Percentiles rank a stretch among this genome's conserved stretches.
These are phyloP conservation scores for Telenomus remus DNA, from an alignment of 1,140 invertebrate genomes.

Conservation along the genomic window DNA sequence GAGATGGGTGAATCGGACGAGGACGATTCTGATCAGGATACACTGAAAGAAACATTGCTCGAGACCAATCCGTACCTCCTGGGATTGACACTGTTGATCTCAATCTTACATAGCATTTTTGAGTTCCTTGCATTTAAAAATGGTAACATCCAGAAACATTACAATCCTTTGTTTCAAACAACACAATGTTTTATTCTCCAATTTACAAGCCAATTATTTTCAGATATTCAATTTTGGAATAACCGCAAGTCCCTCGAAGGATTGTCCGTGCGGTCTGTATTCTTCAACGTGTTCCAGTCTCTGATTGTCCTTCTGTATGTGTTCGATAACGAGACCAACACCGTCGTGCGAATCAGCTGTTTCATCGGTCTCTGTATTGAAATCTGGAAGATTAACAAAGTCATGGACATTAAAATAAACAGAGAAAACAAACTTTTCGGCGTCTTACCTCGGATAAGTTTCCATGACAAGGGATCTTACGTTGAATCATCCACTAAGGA, in stretches of 20 bases:
- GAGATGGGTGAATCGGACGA: slow-evolving; percentile 75
- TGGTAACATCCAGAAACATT: slow-evolving; percentile 76
- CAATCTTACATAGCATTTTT: slow-evolving; percentile 97
- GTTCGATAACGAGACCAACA: slow-evolving; percentile 98
- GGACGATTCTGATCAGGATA: slow-evolving; percentile 96
- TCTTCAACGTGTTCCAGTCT: slow-evolving; percentile 99
- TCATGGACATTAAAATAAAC: slow-evolving; percentile 89
- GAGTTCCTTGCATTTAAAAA: slow-evolving; percentile 99
- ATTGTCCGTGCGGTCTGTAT: slow-evolving; percentile 97
- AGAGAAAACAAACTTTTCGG: slow-evolving; percentile 84
- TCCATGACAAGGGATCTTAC: slow-evolving; percentile 97
- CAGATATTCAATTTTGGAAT: slow-evolving; percentile 99
- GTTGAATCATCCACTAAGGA: slow-evolving; percentile 94
- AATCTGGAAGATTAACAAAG: slow-evolving; percentile 99
- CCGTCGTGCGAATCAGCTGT: slow-evolving; percentile 93
- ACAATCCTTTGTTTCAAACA: too few species aligned
- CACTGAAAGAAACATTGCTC: slow-evolving; percentile 95
- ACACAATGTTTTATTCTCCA: too few species aligned
- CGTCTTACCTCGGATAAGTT: slow-evolving; percentile 86
- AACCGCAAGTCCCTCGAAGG: slow-evolving; percentile 97
- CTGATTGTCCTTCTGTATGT: slow-evolving; percentile 96
- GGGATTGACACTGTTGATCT: slow-evolving; percentile 93
- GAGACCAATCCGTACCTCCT: slow-evolving; percentile 98
- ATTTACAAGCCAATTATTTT: too few species aligned
- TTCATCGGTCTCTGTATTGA: slow-evolving; percentile 97